Evolutionary conservation across 2,113 vertebrate genomes (phyloP).

Genomic region (Elgaria multicarinata): DNA sequence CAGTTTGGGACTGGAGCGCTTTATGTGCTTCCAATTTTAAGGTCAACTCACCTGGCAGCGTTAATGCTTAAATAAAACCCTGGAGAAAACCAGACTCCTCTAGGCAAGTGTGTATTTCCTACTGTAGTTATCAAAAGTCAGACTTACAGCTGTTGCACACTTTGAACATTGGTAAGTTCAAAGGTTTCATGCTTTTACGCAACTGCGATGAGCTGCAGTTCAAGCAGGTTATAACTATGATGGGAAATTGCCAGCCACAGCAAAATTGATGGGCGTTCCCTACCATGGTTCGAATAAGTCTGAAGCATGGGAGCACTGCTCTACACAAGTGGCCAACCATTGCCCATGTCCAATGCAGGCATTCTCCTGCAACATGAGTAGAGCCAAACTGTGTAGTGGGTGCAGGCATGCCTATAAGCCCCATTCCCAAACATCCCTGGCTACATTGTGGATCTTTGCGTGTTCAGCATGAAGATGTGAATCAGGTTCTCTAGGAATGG

Average conservation of each 20-base stretch:
- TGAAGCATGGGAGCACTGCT: neutral
- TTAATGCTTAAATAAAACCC: conserved; percentile 29
- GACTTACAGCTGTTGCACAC: conserved; percentile 11
- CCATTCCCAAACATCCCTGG: too few relatives aligned
- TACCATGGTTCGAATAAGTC: neutral
- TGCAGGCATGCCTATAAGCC: too few relatives aligned
- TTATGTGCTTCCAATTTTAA: conserved; percentile 48
- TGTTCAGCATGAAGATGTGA: too few relatives aligned
- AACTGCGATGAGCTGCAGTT: neutral
- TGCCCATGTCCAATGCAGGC: too few relatives aligned
- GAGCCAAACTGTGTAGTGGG: too few relatives aligned
- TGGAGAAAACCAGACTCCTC: conserved; percentile 17
- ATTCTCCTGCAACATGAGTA: too few relatives aligned
- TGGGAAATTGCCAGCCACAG: neutral
- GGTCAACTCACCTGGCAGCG: conserved; percentile 46
- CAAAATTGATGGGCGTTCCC: neutral
- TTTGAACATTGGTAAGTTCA: conserved; percentile 38
- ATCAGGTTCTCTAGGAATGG: too few relatives aligned
- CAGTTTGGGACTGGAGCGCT: conserved; percentile 33
- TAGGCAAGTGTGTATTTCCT: conserved; percentile 36
- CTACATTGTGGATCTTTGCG: too few relatives aligned
- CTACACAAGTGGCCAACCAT: neutral
- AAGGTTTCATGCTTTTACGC: conserved; percentile 4
- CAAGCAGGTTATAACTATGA: neutral
- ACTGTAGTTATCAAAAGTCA: conserved; percentile 37